These are phyloP conservation scores for Siniperca obscura DNA, from an alignment of 2,797 vertebrate species.

Conservation along the genomic window DNA sequence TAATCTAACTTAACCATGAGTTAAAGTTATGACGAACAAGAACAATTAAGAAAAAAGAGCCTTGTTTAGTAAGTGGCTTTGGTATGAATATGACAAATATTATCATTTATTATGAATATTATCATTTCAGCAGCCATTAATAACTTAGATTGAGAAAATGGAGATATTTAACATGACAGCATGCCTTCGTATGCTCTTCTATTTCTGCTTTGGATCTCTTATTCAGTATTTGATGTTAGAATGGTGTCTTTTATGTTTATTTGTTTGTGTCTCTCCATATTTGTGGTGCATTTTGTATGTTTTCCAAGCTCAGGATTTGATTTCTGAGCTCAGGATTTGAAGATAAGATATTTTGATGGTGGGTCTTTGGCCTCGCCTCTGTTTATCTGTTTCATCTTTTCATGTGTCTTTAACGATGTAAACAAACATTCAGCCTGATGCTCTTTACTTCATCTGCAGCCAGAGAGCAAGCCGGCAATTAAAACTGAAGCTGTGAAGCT, in stretches of 20 bases:
- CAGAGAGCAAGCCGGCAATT: conserved; percentile 53
- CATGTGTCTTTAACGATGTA: conserved; percentile 57
- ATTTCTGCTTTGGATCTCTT: neutral
- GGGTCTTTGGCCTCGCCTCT: conserved; percentile 36
- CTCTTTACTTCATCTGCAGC: conserved; percentile 53
- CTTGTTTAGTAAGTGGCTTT: too few relatives aligned
- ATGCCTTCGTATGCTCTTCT: neutral
- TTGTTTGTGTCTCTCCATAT: conserved; percentile 1
- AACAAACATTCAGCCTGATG: conserved; percentile 55
- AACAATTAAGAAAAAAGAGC: neutral
- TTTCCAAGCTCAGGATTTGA: neutral
- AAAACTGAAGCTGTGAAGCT: conserved; percentile 39
- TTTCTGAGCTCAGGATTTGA: conserved; percentile 8
- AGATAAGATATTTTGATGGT: conserved; percentile 18
- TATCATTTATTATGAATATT: too few relatives aligned
- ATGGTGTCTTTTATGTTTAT: neutral
- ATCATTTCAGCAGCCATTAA: neutral
- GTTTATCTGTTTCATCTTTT: conserved; percentile 49
- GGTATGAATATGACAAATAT: too few relatives aligned
- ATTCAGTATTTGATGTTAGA: neutral
- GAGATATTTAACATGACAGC: neutral
- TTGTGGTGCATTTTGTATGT: neutral
- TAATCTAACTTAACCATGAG: too few relatives aligned
- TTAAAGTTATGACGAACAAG: neutral
- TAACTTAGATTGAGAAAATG: too few relatives aligned